Percentiles rank a stretch among this genome's conserved stretches.
phyloP scores from a whole-genome alignment of 2,113 vertebrate species.

The Marmota monax region DNA sequence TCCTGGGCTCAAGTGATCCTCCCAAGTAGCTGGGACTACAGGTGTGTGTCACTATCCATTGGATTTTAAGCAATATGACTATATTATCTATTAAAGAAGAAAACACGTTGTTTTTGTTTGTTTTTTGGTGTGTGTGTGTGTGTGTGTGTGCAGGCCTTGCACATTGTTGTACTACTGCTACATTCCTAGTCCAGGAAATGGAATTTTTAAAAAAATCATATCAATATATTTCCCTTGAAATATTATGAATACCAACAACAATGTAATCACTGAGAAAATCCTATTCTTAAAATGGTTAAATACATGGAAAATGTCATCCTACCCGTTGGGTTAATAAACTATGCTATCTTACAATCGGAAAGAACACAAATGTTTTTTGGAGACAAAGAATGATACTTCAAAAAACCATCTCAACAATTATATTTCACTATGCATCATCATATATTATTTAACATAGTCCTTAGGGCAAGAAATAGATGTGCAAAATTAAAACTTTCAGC shows the following conservation, averaged over 20 bases:
- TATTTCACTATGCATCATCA: not conserved
- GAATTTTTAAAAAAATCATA: not conserved
- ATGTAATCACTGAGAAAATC: not conserved
- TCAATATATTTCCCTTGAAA: not conserved
- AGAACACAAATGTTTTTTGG: slow-evolving; percentile 11
- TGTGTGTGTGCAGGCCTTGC: not conserved
- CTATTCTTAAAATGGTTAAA: not conserved
- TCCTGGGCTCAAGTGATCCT: not conserved
- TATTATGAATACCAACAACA: slow-evolving; percentile 42
- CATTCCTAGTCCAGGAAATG: not conserved
- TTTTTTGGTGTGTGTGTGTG: not conserved
- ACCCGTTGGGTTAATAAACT: slow-evolving; percentile 11
- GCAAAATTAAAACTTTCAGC: slow-evolving; percentile 21
- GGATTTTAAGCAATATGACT: not conserved
- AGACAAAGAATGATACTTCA: slow-evolving; percentile 21
- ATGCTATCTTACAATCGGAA: not conserved
- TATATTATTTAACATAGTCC: slow-evolving; percentile 44
- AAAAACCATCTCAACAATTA: slow-evolving; percentile 9
- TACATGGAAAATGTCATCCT: slow-evolving; percentile 49
- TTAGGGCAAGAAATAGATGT: not conserved
- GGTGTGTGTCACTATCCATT: not conserved
- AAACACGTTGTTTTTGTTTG: not conserved
- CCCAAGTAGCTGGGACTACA: not conserved
- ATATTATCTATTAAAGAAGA: not conserved
- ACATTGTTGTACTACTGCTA: not conserved